These are phyloP conservation scores for Vultur gryphus DNA, from an alignment of 2,797 vertebrate genomes.

Conservation along the genomic window DNA sequence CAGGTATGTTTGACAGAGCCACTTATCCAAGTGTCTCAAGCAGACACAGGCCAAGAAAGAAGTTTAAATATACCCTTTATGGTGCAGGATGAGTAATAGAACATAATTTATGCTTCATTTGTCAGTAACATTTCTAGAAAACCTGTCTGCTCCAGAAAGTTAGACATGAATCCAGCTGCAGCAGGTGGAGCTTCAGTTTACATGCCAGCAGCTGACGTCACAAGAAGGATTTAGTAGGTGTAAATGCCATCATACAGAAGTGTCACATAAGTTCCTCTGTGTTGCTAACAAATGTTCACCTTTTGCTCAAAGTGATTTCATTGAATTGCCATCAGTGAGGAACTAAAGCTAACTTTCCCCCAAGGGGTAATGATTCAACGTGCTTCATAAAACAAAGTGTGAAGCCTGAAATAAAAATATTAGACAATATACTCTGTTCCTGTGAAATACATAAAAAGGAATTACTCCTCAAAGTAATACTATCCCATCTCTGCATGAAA, in stretches of 20 bases:
- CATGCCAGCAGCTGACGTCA: accelerated
- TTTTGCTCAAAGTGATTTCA: conserved; percentile 10
- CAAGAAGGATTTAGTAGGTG: neutral
- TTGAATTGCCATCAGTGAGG: neutral
- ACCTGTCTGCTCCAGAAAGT: neutral
- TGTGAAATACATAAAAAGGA: neutral
- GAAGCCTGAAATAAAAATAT: conserved; percentile 32
- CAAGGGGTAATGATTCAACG: neutral
- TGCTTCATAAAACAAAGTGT: conserved; percentile 16
- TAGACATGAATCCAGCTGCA: conserved; percentile 14
- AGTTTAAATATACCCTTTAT: neutral
- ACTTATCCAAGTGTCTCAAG: neutral
- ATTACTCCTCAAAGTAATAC: neutral
- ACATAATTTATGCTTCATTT: neutral
- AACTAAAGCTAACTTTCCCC: neutral
- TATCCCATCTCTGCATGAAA: neutral
- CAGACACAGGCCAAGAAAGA: neutral
- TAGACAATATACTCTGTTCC: neutral
- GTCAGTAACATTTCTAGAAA: conserved; percentile 22
- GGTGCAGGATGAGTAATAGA: neutral
- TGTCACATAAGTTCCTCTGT: neutral
- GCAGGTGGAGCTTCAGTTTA: neutral
- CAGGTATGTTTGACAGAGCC: neutral
- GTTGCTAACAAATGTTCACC: neutral
- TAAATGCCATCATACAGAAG: neutral